Conservation (phyloP, 2,797 vertebrate genomes). For the Halcyon chelicuti region DNA sequence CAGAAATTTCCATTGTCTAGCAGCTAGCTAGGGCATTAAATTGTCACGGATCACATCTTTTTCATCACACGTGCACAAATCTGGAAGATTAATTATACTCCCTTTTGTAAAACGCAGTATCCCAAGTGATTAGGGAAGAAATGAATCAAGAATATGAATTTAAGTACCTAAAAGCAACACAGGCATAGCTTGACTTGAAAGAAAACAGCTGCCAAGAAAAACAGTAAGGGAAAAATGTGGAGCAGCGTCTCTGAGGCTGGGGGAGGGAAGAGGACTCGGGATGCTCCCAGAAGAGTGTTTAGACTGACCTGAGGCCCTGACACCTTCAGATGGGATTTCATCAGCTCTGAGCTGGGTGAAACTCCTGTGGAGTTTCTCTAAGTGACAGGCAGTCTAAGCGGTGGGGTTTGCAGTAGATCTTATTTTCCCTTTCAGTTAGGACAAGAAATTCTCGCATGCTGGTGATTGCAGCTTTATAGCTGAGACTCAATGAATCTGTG, state of each 20-base stretch:
- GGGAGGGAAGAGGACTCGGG: not conserved
- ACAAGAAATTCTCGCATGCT: not conserved
- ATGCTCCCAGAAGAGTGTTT: not conserved
- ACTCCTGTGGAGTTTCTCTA: not conserved
- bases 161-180: slow-evolving; percentile 34
- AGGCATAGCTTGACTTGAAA: slow-evolving; percentile 19
- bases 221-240: not conserved
- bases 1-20: slow-evolving; percentile 58
- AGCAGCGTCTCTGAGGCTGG: not conserved
- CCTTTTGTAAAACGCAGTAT: slow-evolving; percentile 24
- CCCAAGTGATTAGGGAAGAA: slow-evolving; percentile 57
- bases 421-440: not conserved
- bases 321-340: slow-evolving; percentile 4
- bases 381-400: not conserved
- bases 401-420: not conserved
- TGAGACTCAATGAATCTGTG: not conserved
- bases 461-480: not conserved
- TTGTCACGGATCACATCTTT: slow-evolving; percentile 45
- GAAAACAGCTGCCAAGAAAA: slow-evolving; percentile 51
- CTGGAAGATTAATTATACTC: slow-evolving; percentile 57
- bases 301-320: slow-evolving; percentile 11
- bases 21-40: slow-evolving; percentile 37
- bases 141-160: slow-evolving; percentile 62
- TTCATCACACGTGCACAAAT: slow-evolving; percentile 32
- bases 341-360: not conserved